A percentile compares a stretch with the other conserved stretches of the same genome.
phyloP scores from a whole-genome alignment of 2,113 vertebrate species.

The Eira barbara region DNA sequence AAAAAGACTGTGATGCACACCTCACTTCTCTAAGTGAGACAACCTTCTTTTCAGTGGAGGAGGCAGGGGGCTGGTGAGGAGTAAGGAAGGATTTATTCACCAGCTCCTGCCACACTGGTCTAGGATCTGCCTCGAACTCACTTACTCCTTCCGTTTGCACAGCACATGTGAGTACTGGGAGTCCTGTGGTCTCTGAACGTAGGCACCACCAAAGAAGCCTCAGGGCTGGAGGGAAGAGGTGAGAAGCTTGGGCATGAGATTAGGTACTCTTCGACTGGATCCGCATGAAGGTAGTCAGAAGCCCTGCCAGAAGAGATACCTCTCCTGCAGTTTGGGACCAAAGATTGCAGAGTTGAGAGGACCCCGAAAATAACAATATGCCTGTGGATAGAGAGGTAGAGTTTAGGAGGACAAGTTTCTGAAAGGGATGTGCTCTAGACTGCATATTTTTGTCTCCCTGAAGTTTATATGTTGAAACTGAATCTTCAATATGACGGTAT shows the following conservation, averaged over 20 bases:
- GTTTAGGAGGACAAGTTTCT: neutral
- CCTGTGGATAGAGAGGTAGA: neutral
- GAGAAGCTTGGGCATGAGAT: neutral
- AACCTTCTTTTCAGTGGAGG: neutral
- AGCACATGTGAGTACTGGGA: rapidly evolving
- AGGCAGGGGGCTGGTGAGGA: rapidly evolving
- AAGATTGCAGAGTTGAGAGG: neutral
- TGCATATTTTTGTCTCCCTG: neutral
- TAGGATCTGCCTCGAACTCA: neutral
- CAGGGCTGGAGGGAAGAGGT: neutral
- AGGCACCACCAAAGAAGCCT: neutral
- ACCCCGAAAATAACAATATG: rapidly evolving
- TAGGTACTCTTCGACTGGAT: neutral
- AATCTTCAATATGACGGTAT: neutral
- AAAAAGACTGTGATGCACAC: neutral
- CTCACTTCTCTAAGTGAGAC: neutral
- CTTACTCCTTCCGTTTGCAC: rapidly evolving
- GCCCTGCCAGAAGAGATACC: neutral
- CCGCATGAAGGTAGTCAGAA: neutral
- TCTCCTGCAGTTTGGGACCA: neutral
- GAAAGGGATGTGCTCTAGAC: neutral
- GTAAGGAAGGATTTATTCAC: neutral
- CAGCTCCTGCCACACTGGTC: too few species aligned
- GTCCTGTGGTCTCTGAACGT: neutral
- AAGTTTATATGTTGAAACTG: neutral